Evolutionary conservation across 2,113 vertebrate genomes (phyloP).

Genomic region (Irena cyanogastra): DNA sequence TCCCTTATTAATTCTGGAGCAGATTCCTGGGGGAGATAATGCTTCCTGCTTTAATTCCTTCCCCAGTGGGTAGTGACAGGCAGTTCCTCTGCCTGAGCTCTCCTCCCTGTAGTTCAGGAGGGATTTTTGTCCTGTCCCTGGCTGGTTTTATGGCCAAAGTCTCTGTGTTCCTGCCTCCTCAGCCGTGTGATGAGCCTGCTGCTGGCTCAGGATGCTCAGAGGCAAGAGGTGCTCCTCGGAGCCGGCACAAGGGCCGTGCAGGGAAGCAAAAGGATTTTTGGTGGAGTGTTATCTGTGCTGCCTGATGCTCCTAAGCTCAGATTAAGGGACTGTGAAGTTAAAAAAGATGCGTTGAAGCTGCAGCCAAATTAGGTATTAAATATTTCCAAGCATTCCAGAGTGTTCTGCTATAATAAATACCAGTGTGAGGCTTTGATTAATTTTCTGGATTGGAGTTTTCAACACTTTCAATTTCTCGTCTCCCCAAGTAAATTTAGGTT

Average conservation of each 20-base stretch:
- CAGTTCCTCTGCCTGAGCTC: background rate
- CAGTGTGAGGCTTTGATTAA: slow-evolving; percentile 18
- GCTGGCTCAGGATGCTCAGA: background rate
- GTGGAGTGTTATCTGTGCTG: slow-evolving; percentile 8
- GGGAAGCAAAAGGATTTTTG: slow-evolving; percentile 15
- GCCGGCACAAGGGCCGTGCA: background rate
- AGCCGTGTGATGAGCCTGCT: background rate
- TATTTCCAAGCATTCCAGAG: slow-evolving; percentile 29
- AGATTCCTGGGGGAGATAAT: background rate
- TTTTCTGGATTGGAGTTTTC: slow-evolving; percentile 52
- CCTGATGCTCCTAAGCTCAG: slow-evolving; percentile 51
- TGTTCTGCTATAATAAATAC: slow-evolving; percentile 38
- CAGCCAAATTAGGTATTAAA: slow-evolving; percentile 61
- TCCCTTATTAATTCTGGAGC: slow-evolving; percentile 3
- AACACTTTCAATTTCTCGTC: slow-evolving; percentile 3
- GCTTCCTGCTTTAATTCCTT: slow-evolving; percentile 4
- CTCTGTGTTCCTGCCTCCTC: background rate
- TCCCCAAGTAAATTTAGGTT: slow-evolving; percentile 11
- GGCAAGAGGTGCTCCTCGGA: background rate
- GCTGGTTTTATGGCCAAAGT: background rate
- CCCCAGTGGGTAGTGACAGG: background rate
- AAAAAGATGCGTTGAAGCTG: slow-evolving; percentile 17
- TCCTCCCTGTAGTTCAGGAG: background rate
- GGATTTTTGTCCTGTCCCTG: background rate
- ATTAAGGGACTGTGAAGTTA: slow-evolving; percentile 37